These are phyloP conservation scores for Drosophila setosimentum DNA, from an alignment of 2,888 invertebrate genomes.

Conservation along the genomic window DNA sequence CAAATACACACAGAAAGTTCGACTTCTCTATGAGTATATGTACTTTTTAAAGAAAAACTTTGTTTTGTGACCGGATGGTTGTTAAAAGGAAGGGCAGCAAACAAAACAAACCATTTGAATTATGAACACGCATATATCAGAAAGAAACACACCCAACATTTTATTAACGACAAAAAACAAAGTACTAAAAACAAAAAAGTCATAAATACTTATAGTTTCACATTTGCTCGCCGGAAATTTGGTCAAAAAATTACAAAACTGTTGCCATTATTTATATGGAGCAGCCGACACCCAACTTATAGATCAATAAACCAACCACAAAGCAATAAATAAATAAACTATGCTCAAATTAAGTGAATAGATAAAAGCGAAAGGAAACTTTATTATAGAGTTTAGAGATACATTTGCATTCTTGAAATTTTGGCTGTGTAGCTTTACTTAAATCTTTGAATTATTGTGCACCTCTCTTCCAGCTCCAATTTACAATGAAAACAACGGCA, in stretches of 20 bases:
- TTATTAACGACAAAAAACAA: constrained; percentile 31
- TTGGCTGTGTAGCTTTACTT: constrained; percentile 5
- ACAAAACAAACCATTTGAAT: constrained; percentile 67
- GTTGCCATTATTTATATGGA: constrained; percentile 24
- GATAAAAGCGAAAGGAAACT: constrained; percentile 28
- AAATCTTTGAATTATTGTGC: constrained; percentile 26
- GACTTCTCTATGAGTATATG: constrained; percentile 7
- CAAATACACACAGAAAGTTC: constrained; percentile 12
- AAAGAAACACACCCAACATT: constrained; percentile 25
- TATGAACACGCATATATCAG: constrained; percentile 43
- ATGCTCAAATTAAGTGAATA: constrained; percentile 21
- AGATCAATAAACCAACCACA: constrained; percentile 12
- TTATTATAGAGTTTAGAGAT: constrained; percentile 20
- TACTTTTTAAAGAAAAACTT: constrained; percentile 29
- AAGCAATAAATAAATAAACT: constrained; percentile 34
- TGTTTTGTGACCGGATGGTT: constrained; percentile 36
- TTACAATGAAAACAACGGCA: constrained; percentile 51
- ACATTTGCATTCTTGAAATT: constrained; percentile 44
- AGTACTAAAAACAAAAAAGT: constrained; percentile 41
- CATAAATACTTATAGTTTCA: constrained; percentile 51
- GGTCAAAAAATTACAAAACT: constrained; percentile 34
- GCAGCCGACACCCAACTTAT: not conserved
- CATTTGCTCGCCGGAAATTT: constrained; percentile 43
- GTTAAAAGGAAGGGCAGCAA: constrained; percentile 19
- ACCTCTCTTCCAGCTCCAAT: constrained; percentile 11